Percentiles rank a stretch among this genome's conserved stretches.
These are phyloP conservation scores for Caenorhabditis sp. DNA, from an alignment of 2,888 invertebrate species.

Conservation along the genomic window DNA sequence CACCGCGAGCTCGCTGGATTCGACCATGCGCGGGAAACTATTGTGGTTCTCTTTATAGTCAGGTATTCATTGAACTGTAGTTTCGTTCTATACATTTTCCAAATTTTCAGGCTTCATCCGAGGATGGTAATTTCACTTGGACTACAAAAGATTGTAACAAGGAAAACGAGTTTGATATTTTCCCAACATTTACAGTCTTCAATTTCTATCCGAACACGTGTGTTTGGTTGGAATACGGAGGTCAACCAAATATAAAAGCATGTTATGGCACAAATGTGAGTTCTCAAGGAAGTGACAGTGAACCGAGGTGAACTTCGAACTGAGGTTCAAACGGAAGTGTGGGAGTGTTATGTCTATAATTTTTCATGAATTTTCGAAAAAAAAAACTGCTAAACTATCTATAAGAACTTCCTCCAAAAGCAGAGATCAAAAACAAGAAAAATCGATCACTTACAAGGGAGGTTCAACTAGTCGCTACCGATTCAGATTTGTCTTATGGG, in stretches of 20 bases:
- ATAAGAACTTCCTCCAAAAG: too few species aligned
- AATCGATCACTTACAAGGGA: too few species aligned
- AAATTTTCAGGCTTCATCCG: slow-evolving; percentile 9
- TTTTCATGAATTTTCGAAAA: too few species aligned
- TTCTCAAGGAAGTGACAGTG: neutral
- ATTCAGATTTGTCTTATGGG: too few species aligned
- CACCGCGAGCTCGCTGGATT: slow-evolving; percentile 38
- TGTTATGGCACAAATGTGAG: slow-evolving; percentile 40
- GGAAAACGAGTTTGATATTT: slow-evolving; percentile 50
- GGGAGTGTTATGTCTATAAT: too few species aligned
- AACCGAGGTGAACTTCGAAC: too few species aligned
- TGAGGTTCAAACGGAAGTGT: too few species aligned
- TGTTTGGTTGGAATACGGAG: slow-evolving; percentile 42
- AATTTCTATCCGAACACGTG: slow-evolving; percentile 43
- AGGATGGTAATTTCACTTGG: slow-evolving; percentile 26
- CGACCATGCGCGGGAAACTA: slow-evolving; percentile 46
- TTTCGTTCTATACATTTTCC: neutral
- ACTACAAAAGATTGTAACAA: slow-evolving; percentile 25
- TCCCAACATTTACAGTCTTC: slow-evolving; percentile 41
- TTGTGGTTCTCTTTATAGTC: slow-evolving; percentile 26
- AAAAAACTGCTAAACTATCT: too few species aligned
- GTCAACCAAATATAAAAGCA: slow-evolving; percentile 23
- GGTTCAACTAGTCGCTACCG: too few species aligned
- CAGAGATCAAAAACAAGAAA: too few species aligned
- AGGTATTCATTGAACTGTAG: slow-evolving; percentile 5